phyloP scores from a whole-genome alignment of 30 jellyfish, hydroid and myxozoan genomes.

The Aurelia aurita region DNA sequence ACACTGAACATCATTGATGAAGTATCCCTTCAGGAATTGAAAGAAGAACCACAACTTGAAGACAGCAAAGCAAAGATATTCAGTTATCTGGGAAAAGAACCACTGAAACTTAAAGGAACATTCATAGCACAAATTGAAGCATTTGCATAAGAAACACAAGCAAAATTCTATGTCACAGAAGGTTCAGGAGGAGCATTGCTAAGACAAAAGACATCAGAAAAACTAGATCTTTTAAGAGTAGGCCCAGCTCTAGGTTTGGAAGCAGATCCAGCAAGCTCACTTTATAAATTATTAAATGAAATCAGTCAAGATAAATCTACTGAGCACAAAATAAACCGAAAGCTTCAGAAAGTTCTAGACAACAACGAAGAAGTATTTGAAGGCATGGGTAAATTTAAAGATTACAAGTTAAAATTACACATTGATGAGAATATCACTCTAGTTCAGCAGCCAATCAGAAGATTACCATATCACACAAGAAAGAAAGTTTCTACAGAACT shows the following conservation, averaged over 20 bases:
- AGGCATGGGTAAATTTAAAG: background rate
- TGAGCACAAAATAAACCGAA: too few species aligned
- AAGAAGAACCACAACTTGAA: constrained; percentile 9
- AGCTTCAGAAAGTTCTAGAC: too few species aligned
- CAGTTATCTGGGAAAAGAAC: background rate
- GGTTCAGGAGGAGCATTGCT: constrained; percentile 24
- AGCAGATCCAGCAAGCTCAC: too few species aligned
- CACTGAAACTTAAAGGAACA: constrained; percentile 23
- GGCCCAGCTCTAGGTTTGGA: too few species aligned
- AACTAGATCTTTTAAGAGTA: constrained; percentile 11
- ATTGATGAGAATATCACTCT: constrained; percentile 41
- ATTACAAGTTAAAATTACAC: constrained; percentile 10
- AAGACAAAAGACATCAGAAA: constrained; percentile 47
- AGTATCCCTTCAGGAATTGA: background rate
- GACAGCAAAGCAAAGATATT: constrained; percentile 25
- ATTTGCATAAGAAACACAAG: constrained; percentile 26
- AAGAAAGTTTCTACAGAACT: constrained; percentile 24
- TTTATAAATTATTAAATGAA: too few species aligned
- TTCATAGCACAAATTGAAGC: constrained; percentile 13
- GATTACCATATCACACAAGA: constrained; percentile 41
- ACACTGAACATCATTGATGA: constrained; percentile 23
- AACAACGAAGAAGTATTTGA: too few species aligned
- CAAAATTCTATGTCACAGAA: constrained; percentile 35
- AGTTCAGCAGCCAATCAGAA: constrained; percentile 35
- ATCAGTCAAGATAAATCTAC: too few species aligned